Base-by-base conservation (phyloP, 2,113 vertebrate species). In the Melanotaenia duboulayi region DNA sequence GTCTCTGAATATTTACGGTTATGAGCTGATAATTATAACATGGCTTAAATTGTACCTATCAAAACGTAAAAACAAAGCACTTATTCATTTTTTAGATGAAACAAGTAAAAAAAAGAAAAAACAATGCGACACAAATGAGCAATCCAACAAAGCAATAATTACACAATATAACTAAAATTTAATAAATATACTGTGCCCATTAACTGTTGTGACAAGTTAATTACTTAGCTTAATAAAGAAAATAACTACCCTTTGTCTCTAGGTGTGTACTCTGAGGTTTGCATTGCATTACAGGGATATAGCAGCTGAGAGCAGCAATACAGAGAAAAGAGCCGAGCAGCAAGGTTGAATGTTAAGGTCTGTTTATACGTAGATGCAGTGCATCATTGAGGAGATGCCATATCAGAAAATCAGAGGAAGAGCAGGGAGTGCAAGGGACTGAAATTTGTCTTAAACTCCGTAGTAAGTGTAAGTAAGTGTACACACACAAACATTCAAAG, bases 141-240 rank as follows among this genome's bases (percentile, higher is more conserved):
- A 56, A 25, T 70, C 40, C 62, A 77, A 84, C 37, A 84, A 78
- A 76, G 61, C 71, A 78, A 70, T 70, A 70, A 83, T 28, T 6
- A 28, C 28, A 46, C 40, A 70, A 85, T 76, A 74, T 57, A 71
- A 65, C 63, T 25, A 70, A 74, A 79, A 78, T 80, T 82, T 78
- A 51, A 76, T 37, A 67, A 76, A 78, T 54, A 80, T 57, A 65
- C 75, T 73, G 63, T 35, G 32, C 8, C 32, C 8, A 35, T 8
- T 35, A 35, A 35, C 32, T 35, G 32, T 35, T 35, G 32, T 81
- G 76, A 86, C 81, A 83, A 73, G 77, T 81, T 84, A 89, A 90
- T 87, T 87, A 79, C 75, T 65, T 65, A 77, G 49, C 75, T 85
- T 80, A 88, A 85, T 69, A 86, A 82, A 80, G 81, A 77, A 83